Percentiles rank a stretch among this genome's conserved stretches.
Conservation (phyloP, 2,888 invertebrate genomes). For the Caenorhabditis uteleia region DNA sequence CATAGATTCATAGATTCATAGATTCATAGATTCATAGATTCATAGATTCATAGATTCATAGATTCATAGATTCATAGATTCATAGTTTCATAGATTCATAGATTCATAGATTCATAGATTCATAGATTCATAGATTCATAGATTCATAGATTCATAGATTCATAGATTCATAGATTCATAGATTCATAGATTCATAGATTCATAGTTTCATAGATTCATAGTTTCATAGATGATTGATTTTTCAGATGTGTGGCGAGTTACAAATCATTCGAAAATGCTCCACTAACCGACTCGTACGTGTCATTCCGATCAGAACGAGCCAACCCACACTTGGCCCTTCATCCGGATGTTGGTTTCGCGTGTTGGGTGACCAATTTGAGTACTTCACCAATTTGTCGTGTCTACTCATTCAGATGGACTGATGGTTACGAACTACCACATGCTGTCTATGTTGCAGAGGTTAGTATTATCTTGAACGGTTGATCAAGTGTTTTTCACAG, state of each 20-base stretch:
- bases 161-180: too few species aligned
- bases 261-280: slow-evolving; percentile 1
- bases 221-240: too few species aligned
- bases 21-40: background rate
- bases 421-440: slow-evolving; percentile 18
- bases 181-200: too few species aligned
- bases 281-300: slow-evolving; percentile 10
- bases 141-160: too few species aligned
- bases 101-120: too few species aligned
- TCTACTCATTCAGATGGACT: slow-evolving; percentile 18
- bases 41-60: too few species aligned
- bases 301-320: slow-evolving; percentile 37
- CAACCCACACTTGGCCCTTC: slow-evolving; percentile 39
- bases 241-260: slow-evolving; percentile 49
- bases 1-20: too few species aligned
- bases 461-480: background rate
- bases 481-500: background rate
- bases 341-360: slow-evolving; percentile 57
- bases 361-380: slow-evolving; percentile 52
- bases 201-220: background rate
- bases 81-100: too few species aligned
- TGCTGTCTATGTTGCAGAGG: slow-evolving; percentile 9
- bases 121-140: too few species aligned
- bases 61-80: too few species aligned
- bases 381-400: slow-evolving; percentile 48